phyloP scores from a whole-genome alignment of 2,888 invertebrate genomes.

The Drosophila lacicola region DNA sequence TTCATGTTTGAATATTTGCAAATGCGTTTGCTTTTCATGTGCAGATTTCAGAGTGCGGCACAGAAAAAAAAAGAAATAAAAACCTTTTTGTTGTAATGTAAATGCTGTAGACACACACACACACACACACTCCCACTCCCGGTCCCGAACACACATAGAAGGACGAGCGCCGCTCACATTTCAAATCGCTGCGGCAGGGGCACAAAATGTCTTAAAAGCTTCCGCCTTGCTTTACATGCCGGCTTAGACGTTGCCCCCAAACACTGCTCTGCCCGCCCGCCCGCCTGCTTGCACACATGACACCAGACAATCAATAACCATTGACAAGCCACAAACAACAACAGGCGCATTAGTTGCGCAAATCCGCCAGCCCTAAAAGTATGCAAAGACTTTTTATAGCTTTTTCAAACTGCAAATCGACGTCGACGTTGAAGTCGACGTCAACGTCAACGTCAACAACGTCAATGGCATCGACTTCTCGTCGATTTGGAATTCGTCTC shows the following conservation, averaged over 20 bases:
- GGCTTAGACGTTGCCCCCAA: conserved; percentile 33
- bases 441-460: conserved; percentile 20
- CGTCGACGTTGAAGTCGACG: conserved; percentile 26
- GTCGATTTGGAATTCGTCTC: conserved; percentile 36
- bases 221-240: conserved; percentile 68
- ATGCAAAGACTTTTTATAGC: conserved; percentile 63
- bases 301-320: conserved; percentile 81
- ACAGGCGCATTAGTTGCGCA: conserved; percentile 72
- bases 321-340: conserved; percentile 76
- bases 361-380: conserved; percentile 69
- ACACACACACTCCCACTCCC: conserved; percentile 10
- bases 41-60: conserved; percentile 52
- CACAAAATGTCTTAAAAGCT: conserved; percentile 75
- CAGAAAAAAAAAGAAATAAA: conserved; percentile 10
- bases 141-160: conserved; percentile 2
- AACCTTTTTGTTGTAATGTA: conserved; percentile 56
- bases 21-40: conserved; percentile 74
- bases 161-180: conserved; percentile 24
- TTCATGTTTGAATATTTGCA: conserved; percentile 76
- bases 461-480: conserved; percentile 18
- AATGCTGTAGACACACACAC: conserved; percentile 32
- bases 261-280: neutral
- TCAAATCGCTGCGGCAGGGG: conserved; percentile 14
- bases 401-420: conserved; percentile 70
- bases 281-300: conserved; percentile 53